A percentile compares a stretch with the other conserved stretches of the same genome.
Conservation (phyloP, 2,113 vertebrate species). For the Emydura subglobosa region DNA sequence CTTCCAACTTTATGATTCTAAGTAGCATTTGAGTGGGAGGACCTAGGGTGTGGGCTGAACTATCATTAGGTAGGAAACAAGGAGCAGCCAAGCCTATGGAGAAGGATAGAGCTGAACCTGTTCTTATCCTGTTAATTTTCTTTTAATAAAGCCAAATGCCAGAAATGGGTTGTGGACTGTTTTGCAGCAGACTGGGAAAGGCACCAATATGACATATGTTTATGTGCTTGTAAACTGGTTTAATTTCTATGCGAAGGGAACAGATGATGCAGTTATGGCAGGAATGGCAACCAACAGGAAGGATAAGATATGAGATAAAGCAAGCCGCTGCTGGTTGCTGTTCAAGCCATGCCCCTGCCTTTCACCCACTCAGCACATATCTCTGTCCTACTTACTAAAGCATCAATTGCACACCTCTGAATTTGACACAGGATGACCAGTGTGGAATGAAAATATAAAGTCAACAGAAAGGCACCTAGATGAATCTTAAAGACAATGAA, state of each 20-base stretch:
- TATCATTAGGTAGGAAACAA: not conserved
- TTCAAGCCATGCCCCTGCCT: not conserved
- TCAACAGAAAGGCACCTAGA: constrained; percentile 26
- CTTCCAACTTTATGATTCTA: too few relatives aligned
- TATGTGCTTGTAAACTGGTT: not conserved
- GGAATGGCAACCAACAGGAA: not conserved
- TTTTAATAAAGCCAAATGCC: not conserved
- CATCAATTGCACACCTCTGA: not conserved
- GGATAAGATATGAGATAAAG: not conserved
- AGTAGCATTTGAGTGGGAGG: not conserved
- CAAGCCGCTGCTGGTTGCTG: not conserved
- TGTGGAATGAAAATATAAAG: constrained; percentile 32
- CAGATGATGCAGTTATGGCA: not conserved
- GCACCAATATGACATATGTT: not conserved
- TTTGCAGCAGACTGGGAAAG: not conserved
- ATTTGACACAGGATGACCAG: not conserved
- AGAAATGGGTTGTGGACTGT: accelerated
- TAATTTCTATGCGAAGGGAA: not conserved
- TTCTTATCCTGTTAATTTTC: not conserved
- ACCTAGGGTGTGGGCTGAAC: not conserved
- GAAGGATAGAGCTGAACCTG: not conserved
- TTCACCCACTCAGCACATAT: not conserved
- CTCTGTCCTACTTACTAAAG: not conserved
- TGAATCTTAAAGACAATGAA: constrained; percentile 59
- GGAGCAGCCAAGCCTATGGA: not conserved